A percentile compares a stretch with the other conserved stretches of the same genome.
phyloP scores from a whole-genome alignment of 1,140 invertebrate genomes.

The Matsumurasca onukii region DNA sequence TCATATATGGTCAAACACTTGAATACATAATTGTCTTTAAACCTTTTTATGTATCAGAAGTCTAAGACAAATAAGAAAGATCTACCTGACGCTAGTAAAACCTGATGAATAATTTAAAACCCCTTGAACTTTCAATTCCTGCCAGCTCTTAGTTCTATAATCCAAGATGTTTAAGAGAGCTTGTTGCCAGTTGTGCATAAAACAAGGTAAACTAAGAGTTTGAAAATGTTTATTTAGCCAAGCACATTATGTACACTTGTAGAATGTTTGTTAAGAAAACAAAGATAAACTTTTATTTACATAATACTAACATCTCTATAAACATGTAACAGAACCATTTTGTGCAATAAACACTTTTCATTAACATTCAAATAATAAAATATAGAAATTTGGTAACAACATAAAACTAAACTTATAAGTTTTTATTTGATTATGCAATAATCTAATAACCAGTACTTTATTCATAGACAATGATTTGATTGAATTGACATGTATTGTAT shows the following conservation, averaged over 20 bases:
- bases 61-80: too few relatives aligned
- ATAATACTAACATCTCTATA: conserved; percentile 20
- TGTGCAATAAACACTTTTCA: background rate
- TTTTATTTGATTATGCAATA: background rate
- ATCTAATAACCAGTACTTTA: background rate
- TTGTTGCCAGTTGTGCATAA: background rate
- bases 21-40: too few relatives aligned
- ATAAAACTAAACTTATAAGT: background rate
- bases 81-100: too few relatives aligned
- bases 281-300: conserved; percentile 19
- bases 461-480: background rate
- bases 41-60: too few relatives aligned
- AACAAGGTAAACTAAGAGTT: background rate
- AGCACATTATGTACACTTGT: conserved; percentile 3
- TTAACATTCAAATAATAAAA: background rate
- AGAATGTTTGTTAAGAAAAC: background rate
- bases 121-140: too few relatives aligned
- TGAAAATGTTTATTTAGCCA: conserved; percentile 6
- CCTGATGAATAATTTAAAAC: too few relatives aligned
- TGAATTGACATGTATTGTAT: background rate
- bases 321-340: background rate
- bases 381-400: background rate
- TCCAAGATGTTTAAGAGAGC: too few relatives aligned
- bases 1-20: too few relatives aligned
- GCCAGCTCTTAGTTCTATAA: too few relatives aligned